Base-by-base conservation (phyloP, 2,797 vertebrate species). In the Rhynchonycteris naso region DNA sequence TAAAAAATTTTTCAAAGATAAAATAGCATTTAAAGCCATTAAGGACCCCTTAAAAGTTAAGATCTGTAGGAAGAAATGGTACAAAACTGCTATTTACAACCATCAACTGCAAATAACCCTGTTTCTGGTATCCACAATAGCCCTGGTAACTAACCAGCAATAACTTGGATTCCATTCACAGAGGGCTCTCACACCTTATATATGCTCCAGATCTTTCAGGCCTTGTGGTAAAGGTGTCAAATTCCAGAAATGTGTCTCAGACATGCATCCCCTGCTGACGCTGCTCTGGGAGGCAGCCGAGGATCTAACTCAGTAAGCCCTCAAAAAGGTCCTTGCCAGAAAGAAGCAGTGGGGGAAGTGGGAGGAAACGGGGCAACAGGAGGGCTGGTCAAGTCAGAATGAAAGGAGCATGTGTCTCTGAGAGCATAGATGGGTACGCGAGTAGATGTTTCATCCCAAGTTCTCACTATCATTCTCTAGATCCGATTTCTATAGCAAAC, bases 401-500 rank as follows among this genome's bases (percentile, higher is more conserved):
- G 58, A 82, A 80, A 58, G 66, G 19, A 56, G 54, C 15, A 59
- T 19, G 47, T 82, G 81, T 87, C 63, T 72, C 76, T 19, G 74
- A 30, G 19, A 47, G 58, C 30, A 24, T 1, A 61, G 6, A 0
- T 28, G 21, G 65, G 72, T 54, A 75, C 85, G 33, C 7, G 38
- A 66, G 58, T 54, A 59, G 63, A 30, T 24, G 35, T 82, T 85
- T 38, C 78, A 63, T 66, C 54, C 52, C 58, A 50, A 79, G 22
- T 74, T 96, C 94, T 79, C 94, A 54, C 81, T 56, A 66, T 82
- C 65, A 35, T 94, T 74, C 79, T 96, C 76, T n/a, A 93, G 82
- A 87, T 82, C 63, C 6, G 1, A 81, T 88, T 96, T 91, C 96
- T 91, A 68, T 92, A 95, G 97, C 11, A 86, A 97, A 97, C 96